phyloP scores from a whole-genome alignment of 2,113 vertebrate genomes.

The Reinhardtius hippoglossoides region DNA sequence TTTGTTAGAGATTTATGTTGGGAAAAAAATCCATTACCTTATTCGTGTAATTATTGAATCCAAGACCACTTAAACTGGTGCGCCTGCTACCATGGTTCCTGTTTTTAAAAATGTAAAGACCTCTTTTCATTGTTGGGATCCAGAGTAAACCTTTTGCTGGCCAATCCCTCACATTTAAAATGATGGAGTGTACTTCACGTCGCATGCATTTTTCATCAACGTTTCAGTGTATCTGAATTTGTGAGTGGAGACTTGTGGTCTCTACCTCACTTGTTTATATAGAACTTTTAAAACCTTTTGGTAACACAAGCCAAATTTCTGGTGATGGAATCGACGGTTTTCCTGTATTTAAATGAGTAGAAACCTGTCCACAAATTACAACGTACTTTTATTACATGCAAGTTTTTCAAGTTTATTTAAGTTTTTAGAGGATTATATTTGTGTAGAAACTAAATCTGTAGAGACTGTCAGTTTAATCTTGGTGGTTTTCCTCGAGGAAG shows the following conservation, averaged over 20 bases:
- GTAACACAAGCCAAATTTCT: neutral
- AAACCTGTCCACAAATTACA: neutral
- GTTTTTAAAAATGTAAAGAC: neutral
- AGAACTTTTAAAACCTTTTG: neutral
- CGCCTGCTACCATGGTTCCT: neutral
- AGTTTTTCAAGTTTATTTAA: neutral
- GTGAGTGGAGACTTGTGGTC: neutral
- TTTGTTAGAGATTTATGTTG: no score
- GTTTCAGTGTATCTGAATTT: neutral
- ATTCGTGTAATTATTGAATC: neutral
- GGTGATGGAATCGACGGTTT: neutral
- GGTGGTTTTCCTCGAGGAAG: neutral
- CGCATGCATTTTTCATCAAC: conserved; percentile 1
- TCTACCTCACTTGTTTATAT: neutral
- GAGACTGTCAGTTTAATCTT: no score
- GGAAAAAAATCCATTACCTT: neutral
- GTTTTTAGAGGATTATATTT: neutral
- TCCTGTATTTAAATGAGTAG: neutral
- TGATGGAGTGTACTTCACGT: conserved; percentile 1
- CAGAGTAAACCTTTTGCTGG: neutral
- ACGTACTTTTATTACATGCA: neutral
- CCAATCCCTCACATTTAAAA: conserved; percentile 10
- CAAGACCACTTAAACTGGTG: neutral
- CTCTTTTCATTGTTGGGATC: neutral
- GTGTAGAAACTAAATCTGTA: neutral